phyloP scores from a whole-genome alignment of 2,888 invertebrate species.

The Augiades crinisus region DNA sequence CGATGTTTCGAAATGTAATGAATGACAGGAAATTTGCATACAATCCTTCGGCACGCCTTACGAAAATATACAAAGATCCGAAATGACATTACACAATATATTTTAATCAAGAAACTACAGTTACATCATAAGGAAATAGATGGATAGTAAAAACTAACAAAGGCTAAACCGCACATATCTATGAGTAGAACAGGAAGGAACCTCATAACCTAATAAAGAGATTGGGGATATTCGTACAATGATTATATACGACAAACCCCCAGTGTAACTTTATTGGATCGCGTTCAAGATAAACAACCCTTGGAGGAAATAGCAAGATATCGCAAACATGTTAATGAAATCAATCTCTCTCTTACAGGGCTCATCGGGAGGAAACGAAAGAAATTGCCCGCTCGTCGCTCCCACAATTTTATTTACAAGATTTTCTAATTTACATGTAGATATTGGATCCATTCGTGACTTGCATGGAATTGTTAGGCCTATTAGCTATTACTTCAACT shows the following conservation, averaged over 20 bases:
- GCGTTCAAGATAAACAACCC: slow-evolving; percentile 40
- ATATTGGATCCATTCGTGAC: slow-evolving; percentile 68
- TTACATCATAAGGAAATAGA: slow-evolving; percentile 5
- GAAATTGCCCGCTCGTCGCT: slow-evolving; percentile 38
- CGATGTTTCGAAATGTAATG: slow-evolving; percentile 4
- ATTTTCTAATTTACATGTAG: slow-evolving; percentile 63
- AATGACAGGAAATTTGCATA: slow-evolving; percentile 5
- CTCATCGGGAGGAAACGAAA: slow-evolving; percentile 32
- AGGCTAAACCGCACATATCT: slow-evolving; percentile 3
- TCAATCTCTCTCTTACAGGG: slow-evolving; percentile 60
- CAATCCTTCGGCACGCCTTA: background rate
- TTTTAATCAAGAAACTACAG: background rate
- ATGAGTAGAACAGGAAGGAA: slow-evolving; percentile 20
- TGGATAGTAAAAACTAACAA: slow-evolving; percentile 10
- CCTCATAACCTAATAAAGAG: slow-evolving; percentile 20
- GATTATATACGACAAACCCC: slow-evolving; percentile 35
- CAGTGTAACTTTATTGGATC: slow-evolving; percentile 36
- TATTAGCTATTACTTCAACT: slow-evolving; percentile 42
- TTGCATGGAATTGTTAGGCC: slow-evolving; percentile 52
- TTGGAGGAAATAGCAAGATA: slow-evolving; percentile 39
- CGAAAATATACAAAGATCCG: background rate
- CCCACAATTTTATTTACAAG: slow-evolving; percentile 59
- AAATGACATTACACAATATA: background rate
- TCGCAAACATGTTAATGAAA: slow-evolving; percentile 48
- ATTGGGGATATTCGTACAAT: slow-evolving; percentile 29